phyloP scores from a whole-genome alignment of 2,113 vertebrate species.

The Geococcyx californianus region DNA sequence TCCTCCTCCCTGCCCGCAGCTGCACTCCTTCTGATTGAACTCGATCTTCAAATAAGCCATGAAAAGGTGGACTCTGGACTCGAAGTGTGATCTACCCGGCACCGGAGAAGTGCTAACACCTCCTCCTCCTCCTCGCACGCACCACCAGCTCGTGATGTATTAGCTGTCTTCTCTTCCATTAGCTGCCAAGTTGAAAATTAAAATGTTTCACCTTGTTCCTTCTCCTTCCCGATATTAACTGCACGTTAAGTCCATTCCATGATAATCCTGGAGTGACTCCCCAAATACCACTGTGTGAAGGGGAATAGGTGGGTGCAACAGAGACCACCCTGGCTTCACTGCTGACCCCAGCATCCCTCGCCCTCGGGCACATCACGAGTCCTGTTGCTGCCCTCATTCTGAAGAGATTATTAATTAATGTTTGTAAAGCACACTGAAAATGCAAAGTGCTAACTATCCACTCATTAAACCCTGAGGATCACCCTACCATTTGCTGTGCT shows the following conservation, averaged over 20 bases:
- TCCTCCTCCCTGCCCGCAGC: neutral
- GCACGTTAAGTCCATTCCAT: neutral
- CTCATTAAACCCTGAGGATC: neutral
- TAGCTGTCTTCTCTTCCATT: neutral
- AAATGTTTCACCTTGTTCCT: neutral
- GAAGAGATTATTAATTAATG: slow-evolving; percentile 12
- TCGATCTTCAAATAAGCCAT: neutral
- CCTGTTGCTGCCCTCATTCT: neutral
- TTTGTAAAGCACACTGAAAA: slow-evolving; percentile 16
- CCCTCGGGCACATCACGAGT: neutral
- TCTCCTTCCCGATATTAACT: neutral
- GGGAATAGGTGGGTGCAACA: neutral
- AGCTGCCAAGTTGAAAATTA: slow-evolving; percentile 1
- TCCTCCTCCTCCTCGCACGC: neutral
- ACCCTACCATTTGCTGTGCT: neutral
- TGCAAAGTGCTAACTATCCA: neutral
- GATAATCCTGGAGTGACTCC: neutral
- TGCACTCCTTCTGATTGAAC: neutral
- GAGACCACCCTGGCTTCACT: neutral
- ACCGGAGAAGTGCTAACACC: neutral
- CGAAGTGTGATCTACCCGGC: neutral
- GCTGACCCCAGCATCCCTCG: neutral
- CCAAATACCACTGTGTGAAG: neutral
- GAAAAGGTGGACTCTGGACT: slow-evolving; percentile 1
- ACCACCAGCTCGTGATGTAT: neutral